Conservation (phyloP, 2,888 invertebrate species). For the Luperina nickerlii region DNA sequence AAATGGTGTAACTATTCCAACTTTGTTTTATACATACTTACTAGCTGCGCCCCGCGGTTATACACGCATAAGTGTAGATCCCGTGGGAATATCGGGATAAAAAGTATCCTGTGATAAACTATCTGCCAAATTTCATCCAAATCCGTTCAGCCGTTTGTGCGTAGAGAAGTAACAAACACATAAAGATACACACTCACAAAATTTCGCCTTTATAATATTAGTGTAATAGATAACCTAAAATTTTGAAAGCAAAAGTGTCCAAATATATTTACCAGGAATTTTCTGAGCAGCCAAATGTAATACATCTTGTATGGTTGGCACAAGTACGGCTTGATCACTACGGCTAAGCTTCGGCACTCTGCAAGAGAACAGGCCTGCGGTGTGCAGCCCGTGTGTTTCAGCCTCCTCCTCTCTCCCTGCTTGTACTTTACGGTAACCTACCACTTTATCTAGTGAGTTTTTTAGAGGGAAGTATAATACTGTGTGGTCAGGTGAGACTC, state of each 20-base stretch:
- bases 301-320: slow-evolving; percentile 85
- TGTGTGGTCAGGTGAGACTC: slow-evolving; percentile 88
- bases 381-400: slow-evolving; percentile 79
- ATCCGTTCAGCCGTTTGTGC: too few species aligned
- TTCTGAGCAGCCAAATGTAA: slow-evolving; percentile 85
- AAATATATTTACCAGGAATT: slow-evolving; percentile 83
- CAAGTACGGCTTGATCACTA: slow-evolving; percentile 87
- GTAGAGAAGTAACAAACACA: too few species aligned
- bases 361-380: slow-evolving; percentile 83
- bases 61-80: too few species aligned
- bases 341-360: slow-evolving; percentile 78
- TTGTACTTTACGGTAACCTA: slow-evolving; percentile 92
- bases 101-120: too few species aligned
- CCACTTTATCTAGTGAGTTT: slow-evolving; percentile 90
- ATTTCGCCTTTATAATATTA: too few species aligned
- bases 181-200: too few species aligned
- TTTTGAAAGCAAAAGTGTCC: slow-evolving; percentile 15
- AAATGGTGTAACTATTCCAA: too few species aligned
- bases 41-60: too few species aligned
- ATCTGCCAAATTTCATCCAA: too few species aligned
- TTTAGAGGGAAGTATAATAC: slow-evolving; percentile 92
- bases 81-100: too few species aligned
- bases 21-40: too few species aligned
- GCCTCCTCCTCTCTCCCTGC: slow-evolving; percentile 85
- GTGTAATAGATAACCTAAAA: not conserved